A percentile compares a stretch with the other conserved stretches of the same genome.
Conservation (phyloP, 2,888 invertebrate genomes). For the Microctonus brassicae region DNA sequence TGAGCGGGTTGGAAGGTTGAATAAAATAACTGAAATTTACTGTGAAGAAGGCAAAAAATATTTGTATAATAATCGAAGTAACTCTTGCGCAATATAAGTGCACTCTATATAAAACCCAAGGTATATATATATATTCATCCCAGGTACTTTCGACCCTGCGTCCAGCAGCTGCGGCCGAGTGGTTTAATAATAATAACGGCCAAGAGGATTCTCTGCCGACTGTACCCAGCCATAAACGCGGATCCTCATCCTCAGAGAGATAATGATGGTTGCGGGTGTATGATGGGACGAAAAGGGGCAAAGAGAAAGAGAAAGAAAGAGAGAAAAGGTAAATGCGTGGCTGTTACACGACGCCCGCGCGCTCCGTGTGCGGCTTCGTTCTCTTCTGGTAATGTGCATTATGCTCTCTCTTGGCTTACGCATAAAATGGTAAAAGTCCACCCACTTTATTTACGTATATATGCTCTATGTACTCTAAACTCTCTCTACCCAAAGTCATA, state of each 20-base stretch:
- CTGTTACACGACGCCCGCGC: constrained; percentile 38
- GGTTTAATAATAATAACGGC: constrained; percentile 49
- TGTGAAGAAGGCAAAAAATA: neutral
- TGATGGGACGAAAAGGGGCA: neutral
- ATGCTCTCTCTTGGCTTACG: constrained; percentile 22
- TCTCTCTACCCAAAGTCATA: neutral
- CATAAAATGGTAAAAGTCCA: constrained; percentile 23
- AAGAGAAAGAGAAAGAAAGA: constrained; percentile 1
- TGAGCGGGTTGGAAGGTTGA: neutral
- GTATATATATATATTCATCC: constrained; percentile 4
- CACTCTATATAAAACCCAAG: constrained; percentile 7
- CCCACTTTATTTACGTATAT: neutral
- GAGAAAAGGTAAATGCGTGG: constrained; percentile 39
- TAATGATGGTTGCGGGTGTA: constrained; percentile 59
- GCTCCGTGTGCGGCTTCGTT: constrained; percentile 8
- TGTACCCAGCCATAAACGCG: constrained; percentile 41
- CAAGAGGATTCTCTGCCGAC: constrained; percentile 38
- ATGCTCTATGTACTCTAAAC: neutral
- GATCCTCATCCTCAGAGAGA: constrained; percentile 46
- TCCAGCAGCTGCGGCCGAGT: constrained; percentile 44
- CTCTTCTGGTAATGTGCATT: constrained; percentile 16
- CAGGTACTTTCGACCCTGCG: constrained; percentile 23
- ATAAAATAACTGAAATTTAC: neutral
- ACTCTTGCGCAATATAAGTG: neutral
- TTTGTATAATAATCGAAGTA: neutral